Evolutionary conservation across 2,113 vertebrate species (phyloP).

Genomic region (Chrysochloris asiatica): DNA sequence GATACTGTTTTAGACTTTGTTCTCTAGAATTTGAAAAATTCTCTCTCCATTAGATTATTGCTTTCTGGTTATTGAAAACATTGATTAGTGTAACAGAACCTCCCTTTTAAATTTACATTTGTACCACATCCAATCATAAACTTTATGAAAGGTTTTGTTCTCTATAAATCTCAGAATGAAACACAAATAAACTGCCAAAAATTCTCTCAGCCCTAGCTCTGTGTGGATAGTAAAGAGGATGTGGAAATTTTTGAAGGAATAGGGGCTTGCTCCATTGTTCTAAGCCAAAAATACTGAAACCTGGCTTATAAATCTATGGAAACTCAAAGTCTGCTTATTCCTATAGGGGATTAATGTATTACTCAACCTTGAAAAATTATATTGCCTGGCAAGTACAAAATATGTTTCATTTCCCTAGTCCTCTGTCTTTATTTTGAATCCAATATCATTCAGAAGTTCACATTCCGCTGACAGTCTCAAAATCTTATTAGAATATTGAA

Average conservation of each 20-base stretch:
- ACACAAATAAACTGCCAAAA: constrained; percentile 70
- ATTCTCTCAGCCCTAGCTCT: constrained; percentile 12
- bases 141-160: constrained; percentile 52
- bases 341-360: constrained; percentile 77
- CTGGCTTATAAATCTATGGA: constrained; percentile 72
- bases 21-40: not conserved
- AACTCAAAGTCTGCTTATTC: constrained; percentile 74
- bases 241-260: constrained; percentile 71
- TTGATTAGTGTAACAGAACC: constrained; percentile 39
- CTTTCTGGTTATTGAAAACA: constrained; percentile 33
- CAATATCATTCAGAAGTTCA: constrained; percentile 15
- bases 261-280: constrained; percentile 66
- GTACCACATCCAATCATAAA: constrained; percentile 33
- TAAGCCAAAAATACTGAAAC: constrained; percentile 75
- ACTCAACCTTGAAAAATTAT: constrained; percentile 74
- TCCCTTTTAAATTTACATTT: constrained; percentile 57
- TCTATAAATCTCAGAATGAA: constrained; percentile 71
- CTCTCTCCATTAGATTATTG: not conserved
- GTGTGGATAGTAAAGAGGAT: constrained; percentile 69
- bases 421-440: constrained; percentile 59
- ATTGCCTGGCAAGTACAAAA: constrained; percentile 73
- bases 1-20: not conserved
- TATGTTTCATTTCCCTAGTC: constrained; percentile 56
- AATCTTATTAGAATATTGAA: not conserved
- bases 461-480: not conserved